Conservation (phyloP, 2,113 vertebrate species). For the Pimephales promelas region DNA sequence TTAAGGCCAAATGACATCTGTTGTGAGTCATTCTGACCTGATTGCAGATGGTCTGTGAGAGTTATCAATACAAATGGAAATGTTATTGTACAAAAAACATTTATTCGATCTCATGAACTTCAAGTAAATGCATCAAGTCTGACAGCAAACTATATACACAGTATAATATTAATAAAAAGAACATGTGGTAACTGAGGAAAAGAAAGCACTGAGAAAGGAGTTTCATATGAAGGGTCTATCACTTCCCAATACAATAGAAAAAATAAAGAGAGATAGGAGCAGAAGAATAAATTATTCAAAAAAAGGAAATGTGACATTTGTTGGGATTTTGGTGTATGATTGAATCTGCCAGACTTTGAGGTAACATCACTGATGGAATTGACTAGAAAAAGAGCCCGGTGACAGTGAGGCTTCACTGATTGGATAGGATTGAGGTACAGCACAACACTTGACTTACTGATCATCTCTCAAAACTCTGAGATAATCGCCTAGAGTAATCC, state of each 20-base stretch:
- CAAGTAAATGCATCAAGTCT: slow-evolving; percentile 17
- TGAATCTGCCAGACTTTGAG: slow-evolving; percentile 25
- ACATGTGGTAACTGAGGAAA: not conserved
- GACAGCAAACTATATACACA: slow-evolving; percentile 39
- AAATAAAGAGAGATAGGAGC: not conserved
- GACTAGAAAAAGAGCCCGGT: not conserved
- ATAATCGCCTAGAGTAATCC: slow-evolving; percentile 1
- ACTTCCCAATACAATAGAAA: not conserved
- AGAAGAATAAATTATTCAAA: not conserved
- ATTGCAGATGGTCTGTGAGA: not conserved
- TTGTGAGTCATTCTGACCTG: too few species aligned
- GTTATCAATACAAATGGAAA: not conserved
- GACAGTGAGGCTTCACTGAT: not conserved
- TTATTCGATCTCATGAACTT: slow-evolving; percentile 45
- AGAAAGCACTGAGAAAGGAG: not conserved
- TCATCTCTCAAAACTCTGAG: not conserved
- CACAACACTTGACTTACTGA: slow-evolving; percentile 28
- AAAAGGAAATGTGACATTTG: not conserved
- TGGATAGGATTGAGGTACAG: not conserved
- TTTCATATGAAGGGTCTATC: not conserved
- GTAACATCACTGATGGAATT: slow-evolving; percentile 21
- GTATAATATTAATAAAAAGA: slow-evolving; percentile 34
- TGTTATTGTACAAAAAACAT: slow-evolving; percentile 54
- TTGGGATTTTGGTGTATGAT: not conserved
- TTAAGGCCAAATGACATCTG: not conserved